Conservation (phyloP, 2,797 vertebrate species). For the Graptemys geographica region DNA sequence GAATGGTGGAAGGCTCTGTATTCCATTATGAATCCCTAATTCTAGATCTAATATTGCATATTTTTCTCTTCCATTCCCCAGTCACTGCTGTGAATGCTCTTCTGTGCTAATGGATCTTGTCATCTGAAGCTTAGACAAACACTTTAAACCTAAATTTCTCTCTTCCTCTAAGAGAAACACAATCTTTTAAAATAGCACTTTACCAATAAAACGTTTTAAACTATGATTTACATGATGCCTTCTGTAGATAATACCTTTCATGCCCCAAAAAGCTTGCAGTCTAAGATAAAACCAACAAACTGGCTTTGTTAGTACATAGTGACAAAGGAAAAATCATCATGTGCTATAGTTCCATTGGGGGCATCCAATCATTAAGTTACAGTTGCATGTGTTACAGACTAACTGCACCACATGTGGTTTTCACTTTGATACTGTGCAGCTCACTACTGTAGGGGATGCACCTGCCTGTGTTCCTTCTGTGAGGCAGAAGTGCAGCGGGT, state of each 20-base stretch:
- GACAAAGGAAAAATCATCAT: background rate
- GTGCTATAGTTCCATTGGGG: too few species aligned
- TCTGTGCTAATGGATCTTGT: background rate
- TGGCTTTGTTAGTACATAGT: too few species aligned
- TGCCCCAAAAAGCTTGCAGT: background rate
- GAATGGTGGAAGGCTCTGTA: background rate
- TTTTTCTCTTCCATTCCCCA: background rate
- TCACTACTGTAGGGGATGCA: background rate
- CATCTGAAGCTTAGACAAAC: background rate
- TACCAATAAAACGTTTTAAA: background rate
- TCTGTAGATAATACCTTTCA: background rate
- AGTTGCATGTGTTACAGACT: background rate
- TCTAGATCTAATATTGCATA: background rate
- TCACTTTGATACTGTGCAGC: background rate
- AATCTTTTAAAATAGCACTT: too few species aligned
- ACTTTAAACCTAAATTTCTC: background rate
- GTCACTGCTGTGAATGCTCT: background rate
- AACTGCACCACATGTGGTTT: background rate
- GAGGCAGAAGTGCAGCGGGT: background rate
- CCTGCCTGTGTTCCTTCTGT: background rate
- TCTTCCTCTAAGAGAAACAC: background rate
- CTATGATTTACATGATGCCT: background rate
- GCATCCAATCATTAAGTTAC: background rate
- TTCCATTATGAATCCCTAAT: background rate
- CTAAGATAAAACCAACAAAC: background rate